A percentile compares a stretch with the other conserved stretches of the same genome.
phyloP scores from a whole-genome alignment of 2,797 vertebrate genomes.

The Cyprinella venusta region DNA sequence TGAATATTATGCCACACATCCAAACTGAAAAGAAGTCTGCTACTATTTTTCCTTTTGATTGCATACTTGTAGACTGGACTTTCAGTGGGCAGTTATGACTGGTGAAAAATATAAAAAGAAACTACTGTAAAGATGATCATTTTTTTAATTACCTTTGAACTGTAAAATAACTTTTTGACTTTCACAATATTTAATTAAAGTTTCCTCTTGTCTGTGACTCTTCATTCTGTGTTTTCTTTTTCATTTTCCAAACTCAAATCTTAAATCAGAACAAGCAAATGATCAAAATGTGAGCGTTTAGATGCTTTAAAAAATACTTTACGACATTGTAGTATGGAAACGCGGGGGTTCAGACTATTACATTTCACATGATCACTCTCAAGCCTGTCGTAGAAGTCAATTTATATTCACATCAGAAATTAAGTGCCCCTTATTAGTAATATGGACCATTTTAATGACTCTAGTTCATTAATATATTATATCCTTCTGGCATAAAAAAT shows the following conservation, averaged over 20 bases:
- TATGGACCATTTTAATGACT: constrained; percentile 46
- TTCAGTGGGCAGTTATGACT: constrained; percentile 90
- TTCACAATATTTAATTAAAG: constrained; percentile 99
- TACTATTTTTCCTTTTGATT: constrained; percentile 37
- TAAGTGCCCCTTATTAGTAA: constrained; percentile 36
- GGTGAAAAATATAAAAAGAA: constrained; percentile 85
- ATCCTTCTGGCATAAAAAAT: constrained; percentile 51
- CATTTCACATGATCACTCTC: not conserved
- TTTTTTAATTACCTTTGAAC: constrained; percentile 92
- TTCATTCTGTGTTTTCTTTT: constrained; percentile 55
- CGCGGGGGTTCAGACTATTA: not conserved
- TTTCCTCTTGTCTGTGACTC: constrained; percentile 97
- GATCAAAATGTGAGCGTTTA: too few relatives aligned
- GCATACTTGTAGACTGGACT: constrained; percentile 82
- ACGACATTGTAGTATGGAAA: not conserved
- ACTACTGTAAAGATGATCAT: constrained; percentile 98
- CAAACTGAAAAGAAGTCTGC: constrained; percentile 32
- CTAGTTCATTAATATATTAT: constrained; percentile 57
- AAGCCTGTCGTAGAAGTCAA: constrained; percentile 10
- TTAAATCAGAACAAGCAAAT: not conserved
- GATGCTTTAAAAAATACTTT: not conserved
- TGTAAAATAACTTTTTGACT: constrained; percentile 99
- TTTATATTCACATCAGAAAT: constrained; percentile 43
- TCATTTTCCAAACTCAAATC: not conserved
- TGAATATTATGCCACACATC: constrained; percentile 8